Evolutionary conservation across 2,113 vertebrate genomes (phyloP), one percentile per base, ranked within the genome.

Genomic region (Salvelinus namaycush): DNA sequence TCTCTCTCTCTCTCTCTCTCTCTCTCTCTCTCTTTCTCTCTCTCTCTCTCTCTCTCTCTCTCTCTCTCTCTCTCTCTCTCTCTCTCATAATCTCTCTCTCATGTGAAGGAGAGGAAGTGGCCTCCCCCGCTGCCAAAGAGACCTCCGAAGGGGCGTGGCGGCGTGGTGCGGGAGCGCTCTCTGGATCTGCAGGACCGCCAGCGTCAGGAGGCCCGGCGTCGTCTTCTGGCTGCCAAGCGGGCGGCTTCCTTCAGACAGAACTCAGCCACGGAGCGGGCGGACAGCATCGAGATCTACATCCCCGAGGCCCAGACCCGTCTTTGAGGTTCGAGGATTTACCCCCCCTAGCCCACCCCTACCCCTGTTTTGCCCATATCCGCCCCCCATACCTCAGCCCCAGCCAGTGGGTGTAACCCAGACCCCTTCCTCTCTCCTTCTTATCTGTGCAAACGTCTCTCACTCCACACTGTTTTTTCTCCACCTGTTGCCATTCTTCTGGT

Each of bases 251-350:
- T 99, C 89, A 95, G 97, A 81, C 97, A 99, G 94, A 97, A 95
- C 93, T 97, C 98, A 0, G 94, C 94, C 82, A 95, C 95, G 1
- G 97, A 98, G 91, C 92, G 97, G 1, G 98, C 97, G 16, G 97
- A 99, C 94, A 99, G 97, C 95, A 99, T 99, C 26, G 98, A 99
- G 93, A 99, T 99, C 84, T 99, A 99, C 90, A 99, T 99, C 94
- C 98, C 97, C 0, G 97, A 98, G 91, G 97, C 98, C 87, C 98
- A 99, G 93, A 99, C 97, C 0, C 93, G 98, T 87, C 97, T 99
- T 92, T 99, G 95, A 97, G 90, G 95, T 90, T 88, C 90, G 87
- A 72, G 79, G 76, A 84, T 83, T 90, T 80, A 83, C 84, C 83
- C 70, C 86, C 74, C 64, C 70, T 2, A 9, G 39, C 51, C 54